Evolutionary conservation across 2,113 vertebrate species (phyloP).

Genomic region (Crotalus horridus): DNA sequence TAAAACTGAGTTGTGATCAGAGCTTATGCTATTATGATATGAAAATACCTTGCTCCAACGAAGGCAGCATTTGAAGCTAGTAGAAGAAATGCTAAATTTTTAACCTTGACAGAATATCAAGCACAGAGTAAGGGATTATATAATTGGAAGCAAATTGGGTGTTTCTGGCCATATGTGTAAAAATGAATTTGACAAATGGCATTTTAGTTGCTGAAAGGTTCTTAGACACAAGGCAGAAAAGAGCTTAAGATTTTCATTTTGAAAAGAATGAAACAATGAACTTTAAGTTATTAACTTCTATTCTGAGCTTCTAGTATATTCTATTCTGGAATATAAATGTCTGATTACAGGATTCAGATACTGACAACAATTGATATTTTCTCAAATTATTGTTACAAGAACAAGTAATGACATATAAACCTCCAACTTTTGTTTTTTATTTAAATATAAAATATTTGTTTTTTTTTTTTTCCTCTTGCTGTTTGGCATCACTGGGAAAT

Average conservation of each 20-base stretch:
- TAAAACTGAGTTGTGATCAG: background rate
- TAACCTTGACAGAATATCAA: conserved; percentile 39
- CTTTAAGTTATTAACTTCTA: conserved; percentile 42
- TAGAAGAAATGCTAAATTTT: conserved; percentile 22
- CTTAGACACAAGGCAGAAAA: conserved; percentile 40
- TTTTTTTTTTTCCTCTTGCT: conserved; percentile 51
- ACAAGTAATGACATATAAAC: conserved; percentile 65
- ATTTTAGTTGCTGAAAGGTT: conserved; percentile 22
- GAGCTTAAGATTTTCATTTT: conserved; percentile 52
- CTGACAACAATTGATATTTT: conserved; percentile 64
- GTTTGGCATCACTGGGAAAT: conserved; percentile 41
- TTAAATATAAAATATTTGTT: conserved; percentile 25
- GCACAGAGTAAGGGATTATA: background rate
- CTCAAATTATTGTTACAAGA: conserved; percentile 62
- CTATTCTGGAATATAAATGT: conserved; percentile 61
- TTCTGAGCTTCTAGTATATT: conserved; percentile 50
- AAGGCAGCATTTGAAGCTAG: conserved; percentile 26
- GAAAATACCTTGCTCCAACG: conserved; percentile 20
- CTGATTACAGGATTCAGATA: conserved; percentile 52
- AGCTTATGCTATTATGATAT: background rate
- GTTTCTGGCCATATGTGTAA: conserved; percentile 32
- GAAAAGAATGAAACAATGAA: conserved; percentile 46
- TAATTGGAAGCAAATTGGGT: conserved; percentile 44
- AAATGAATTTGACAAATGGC: conserved; percentile 9
- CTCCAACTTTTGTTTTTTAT: conserved; percentile 61